These are phyloP conservation scores for Mastomys coucha DNA, from an alignment of 2,113 vertebrate genomes.

Conservation along the genomic window DNA sequence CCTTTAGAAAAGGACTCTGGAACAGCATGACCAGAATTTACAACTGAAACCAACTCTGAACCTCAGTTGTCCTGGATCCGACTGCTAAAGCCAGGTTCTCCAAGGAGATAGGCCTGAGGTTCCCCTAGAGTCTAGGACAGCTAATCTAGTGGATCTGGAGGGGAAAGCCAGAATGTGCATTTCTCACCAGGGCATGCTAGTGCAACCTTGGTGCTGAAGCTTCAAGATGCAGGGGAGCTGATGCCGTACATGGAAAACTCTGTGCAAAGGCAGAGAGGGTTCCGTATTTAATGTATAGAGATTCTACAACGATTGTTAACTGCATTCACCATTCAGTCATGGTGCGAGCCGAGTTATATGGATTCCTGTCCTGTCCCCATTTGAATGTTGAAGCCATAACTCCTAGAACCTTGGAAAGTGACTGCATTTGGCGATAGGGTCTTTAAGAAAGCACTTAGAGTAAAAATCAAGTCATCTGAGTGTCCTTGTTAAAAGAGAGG, in stretches of 20 bases:
- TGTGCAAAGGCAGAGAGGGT: background rate
- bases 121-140: background rate
- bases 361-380: background rate
- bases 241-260: background rate
- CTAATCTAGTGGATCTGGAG: background rate
- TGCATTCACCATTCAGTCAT: background rate
- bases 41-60: background rate
- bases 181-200: background rate
- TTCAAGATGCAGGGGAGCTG: background rate
- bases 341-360: background rate
- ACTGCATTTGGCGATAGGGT: background rate
- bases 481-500: background rate
- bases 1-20: slow-evolving; percentile 46
- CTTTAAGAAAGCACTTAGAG: background rate
- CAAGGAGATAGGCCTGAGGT: no score
- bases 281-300: background rate
- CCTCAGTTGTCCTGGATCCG: background rate
- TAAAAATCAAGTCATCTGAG: no score
- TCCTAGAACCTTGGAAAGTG: background rate
- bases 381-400: background rate
- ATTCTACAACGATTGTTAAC: background rate
- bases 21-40: slow-evolving; percentile 58
- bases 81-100: background rate
- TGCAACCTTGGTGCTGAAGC: background rate
- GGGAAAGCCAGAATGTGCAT: background rate